Conservation (phyloP, 2,113 vertebrate species). For the Xiphophorus maculatus region DNA sequence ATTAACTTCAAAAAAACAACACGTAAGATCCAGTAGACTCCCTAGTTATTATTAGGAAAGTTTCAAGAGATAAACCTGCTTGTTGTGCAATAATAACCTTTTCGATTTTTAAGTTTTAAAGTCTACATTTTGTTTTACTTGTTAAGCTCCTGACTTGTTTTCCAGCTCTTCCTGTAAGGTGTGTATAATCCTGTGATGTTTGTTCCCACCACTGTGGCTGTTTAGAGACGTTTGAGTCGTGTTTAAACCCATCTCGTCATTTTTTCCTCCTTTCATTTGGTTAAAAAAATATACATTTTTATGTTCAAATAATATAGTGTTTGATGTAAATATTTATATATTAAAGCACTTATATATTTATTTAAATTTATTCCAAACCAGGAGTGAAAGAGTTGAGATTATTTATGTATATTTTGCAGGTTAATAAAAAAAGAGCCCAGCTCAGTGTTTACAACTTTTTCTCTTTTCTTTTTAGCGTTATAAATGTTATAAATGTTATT, state of each 20-base stretch:
- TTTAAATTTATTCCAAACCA: not conserved
- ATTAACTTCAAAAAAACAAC: not conserved
- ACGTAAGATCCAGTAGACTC: not conserved
- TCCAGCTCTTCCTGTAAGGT: too few relatives aligned
- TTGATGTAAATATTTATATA: not conserved
- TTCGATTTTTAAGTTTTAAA: not conserved
- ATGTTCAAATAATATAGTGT: too few relatives aligned
- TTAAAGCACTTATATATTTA: not conserved
- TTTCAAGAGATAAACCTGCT: not conserved
- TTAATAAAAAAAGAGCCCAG: not conserved
- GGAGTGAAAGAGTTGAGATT: not conserved
- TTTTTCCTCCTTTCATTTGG: not conserved
- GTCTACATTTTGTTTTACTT: not conserved
- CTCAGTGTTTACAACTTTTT: not conserved
- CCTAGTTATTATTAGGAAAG: not conserved
- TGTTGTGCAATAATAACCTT: not conserved
- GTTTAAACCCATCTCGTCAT: not conserved
- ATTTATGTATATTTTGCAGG: not conserved
- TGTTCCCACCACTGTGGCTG: too few relatives aligned
- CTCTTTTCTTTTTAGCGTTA: not conserved
- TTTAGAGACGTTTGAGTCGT: too few relatives aligned
- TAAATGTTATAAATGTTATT: not conserved
- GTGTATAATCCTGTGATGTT: too few relatives aligned
- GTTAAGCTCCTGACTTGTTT: too few relatives aligned
- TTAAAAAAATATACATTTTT: too few relatives aligned